Conservation (phyloP, 2,113 vertebrate genomes). For the Callorhinus ursinus region DNA sequence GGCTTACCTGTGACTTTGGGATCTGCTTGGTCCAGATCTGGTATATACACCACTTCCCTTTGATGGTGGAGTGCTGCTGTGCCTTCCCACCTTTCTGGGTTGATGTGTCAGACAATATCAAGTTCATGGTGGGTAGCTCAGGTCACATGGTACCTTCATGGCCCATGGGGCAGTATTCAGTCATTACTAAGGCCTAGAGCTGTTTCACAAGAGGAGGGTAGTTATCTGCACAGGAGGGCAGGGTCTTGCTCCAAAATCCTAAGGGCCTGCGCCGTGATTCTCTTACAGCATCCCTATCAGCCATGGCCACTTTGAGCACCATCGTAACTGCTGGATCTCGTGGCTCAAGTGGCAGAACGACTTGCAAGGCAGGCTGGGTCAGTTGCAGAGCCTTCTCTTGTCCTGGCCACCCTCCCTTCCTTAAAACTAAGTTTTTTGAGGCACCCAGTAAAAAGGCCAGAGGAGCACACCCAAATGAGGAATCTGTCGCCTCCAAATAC, state of each 20-base stretch:
- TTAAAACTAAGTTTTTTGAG: not conserved
- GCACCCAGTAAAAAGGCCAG: not conserved
- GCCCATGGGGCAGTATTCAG: not conserved
- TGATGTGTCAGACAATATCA: not conserved
- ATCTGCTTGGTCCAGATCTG: not conserved
- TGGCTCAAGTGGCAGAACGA: not conserved
- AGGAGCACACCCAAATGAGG: not conserved
- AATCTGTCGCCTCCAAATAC: not conserved
- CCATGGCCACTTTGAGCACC: not conserved
- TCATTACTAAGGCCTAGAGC: not conserved
- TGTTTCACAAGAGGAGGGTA: not conserved
- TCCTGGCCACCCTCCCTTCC: not conserved
- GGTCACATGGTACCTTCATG: not conserved
- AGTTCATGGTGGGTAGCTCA: not conserved
- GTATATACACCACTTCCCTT: not conserved
- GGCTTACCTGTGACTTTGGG: not conserved
- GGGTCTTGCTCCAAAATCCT: not conserved
- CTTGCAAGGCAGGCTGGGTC: not conserved
- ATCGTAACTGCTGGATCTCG: not conserved
- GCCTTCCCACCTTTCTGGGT: not conserved
- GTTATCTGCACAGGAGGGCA: not conserved
- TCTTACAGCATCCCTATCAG: not conserved
- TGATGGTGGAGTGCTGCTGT: not conserved
- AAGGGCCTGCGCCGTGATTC: not conserved
- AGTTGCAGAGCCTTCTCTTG: not conserved